These are phyloP conservation scores for Acyrthosiphon pisum DNA, from an alignment of 1,140 invertebrate genomes.

Conservation along the genomic window DNA sequence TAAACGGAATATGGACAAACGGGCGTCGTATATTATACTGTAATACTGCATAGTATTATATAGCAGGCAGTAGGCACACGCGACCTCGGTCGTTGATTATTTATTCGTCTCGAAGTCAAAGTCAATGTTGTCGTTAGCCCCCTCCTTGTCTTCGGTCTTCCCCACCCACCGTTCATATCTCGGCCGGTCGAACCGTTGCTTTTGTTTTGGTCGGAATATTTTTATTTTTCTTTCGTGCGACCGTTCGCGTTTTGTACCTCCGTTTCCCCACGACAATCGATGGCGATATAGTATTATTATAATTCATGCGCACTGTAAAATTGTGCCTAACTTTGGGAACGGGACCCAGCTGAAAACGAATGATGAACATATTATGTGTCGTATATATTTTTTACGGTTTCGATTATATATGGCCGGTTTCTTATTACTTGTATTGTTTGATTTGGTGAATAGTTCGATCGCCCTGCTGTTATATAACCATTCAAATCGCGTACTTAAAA, in stretches of 20 bases:
- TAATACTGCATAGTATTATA: neutral
- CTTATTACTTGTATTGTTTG: neutral
- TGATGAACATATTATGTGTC: neutral
- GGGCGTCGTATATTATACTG: neutral
- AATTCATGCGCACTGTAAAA: neutral
- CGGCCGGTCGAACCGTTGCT: neutral
- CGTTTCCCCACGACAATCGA: neutral
- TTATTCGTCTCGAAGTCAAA: neutral
- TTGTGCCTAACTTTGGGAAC: neutral
- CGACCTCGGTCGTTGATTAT: neutral
- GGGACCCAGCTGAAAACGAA: neutral
- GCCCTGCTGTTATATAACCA: neutral
- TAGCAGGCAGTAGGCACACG: neutral
- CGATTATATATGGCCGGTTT: neutral
- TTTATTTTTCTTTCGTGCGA: neutral
- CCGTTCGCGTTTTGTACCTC: neutral
- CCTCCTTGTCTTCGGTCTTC: neutral
- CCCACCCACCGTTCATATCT: neutral
- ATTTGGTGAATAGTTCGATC: neutral
- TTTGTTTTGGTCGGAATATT: neutral
- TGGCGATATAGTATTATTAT: neutral
- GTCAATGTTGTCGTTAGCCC: neutral
- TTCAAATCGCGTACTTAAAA: neutral
- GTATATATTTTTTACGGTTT: neutral
- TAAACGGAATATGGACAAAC: neutral